A percentile compares a stretch with the other conserved stretches of the same genome.
Conservation (phyloP, 2,113 vertebrate species). For the Dipodomys stephensi region DNA sequence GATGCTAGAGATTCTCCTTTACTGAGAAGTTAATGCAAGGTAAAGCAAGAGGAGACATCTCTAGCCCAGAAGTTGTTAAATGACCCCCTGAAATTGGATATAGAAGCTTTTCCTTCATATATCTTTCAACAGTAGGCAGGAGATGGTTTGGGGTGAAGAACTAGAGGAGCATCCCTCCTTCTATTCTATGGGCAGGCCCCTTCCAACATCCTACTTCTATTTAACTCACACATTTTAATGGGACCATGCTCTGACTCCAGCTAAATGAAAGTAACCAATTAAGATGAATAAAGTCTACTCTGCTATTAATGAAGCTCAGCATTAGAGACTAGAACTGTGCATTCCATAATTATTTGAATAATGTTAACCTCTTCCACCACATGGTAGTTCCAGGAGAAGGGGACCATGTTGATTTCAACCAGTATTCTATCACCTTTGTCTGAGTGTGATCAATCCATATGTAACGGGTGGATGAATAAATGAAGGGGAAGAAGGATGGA, state of each 20-base stretch:
- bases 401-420: neutral
- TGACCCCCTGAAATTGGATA: neutral
- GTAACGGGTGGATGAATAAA: neutral
- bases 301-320: neutral
- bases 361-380: neutral
- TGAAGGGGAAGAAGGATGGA: neutral
- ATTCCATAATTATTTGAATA: constrained; percentile 20
- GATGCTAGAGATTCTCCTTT: neutral
- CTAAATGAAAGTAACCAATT: neutral
- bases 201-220: neutral
- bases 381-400: neutral
- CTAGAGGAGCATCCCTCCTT: neutral
- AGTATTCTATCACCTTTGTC: neutral
- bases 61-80: neutral
- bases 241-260: neutral
- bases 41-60: neutral
- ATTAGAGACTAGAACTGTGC: neutral
- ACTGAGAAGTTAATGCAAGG: neutral
- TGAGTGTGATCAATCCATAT: neutral
- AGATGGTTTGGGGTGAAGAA: neutral
- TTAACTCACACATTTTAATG: neutral
- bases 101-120: neutral
- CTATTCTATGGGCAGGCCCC: neutral
- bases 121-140: neutral
- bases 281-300: neutral